Conservation (phyloP, 2,797 vertebrate species). For the Peromyscus attwateri region DNA sequence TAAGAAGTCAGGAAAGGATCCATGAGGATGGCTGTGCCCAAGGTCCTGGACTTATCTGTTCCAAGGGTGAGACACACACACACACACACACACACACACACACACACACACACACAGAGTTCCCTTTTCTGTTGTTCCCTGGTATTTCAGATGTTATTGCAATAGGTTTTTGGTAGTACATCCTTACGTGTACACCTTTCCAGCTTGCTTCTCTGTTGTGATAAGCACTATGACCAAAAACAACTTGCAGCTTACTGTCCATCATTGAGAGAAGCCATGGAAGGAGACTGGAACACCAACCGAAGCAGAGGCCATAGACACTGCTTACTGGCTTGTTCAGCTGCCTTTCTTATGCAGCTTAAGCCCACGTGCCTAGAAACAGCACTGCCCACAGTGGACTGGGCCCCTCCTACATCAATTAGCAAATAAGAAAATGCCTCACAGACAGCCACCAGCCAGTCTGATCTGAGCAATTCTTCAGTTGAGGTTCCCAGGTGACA, state of each 20-base stretch:
- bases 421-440: not conserved
- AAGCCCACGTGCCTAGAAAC: not conserved
- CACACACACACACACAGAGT: too few relatives aligned
- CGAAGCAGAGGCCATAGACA: not conserved
- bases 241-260: not conserved
- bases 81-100: too few relatives aligned
- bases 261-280: too few relatives aligned
- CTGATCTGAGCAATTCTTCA: not conserved
- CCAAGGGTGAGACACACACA: not conserved
- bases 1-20: not conserved
- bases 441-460: not conserved
- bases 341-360: not conserved
- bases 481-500: not conserved
- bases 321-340: not conserved
- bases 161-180: not conserved
- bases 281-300: not conserved
- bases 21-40: not conserved
- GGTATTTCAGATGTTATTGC: not conserved
- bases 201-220: not conserved
- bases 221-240: not conserved
- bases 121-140: not conserved
- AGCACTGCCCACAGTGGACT: too few relatives aligned
- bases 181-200: not conserved
- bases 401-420: not conserved
- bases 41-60: accelerated